phyloP scores from a whole-genome alignment of 2,888 invertebrate species.

The Cylindroiulus punctatus region DNA sequence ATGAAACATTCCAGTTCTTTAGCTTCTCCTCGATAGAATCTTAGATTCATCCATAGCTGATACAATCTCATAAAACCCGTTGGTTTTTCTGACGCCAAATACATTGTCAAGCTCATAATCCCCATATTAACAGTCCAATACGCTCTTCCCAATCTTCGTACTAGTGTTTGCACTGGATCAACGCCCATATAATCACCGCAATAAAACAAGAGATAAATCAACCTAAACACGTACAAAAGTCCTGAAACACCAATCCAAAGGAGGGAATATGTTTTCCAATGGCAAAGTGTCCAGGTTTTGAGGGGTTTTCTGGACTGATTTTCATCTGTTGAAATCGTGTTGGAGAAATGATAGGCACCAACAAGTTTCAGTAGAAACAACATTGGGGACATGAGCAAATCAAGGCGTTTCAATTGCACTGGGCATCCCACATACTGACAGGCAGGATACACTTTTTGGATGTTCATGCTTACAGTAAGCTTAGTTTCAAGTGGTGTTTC shows the following conservation, averaged over 20 bases:
- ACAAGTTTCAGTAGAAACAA: not conserved
- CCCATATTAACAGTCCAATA: not conserved
- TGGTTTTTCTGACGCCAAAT: not conserved
- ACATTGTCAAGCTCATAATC: not conserved
- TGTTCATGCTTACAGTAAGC: not conserved
- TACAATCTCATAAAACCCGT: not conserved
- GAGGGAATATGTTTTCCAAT: not conserved
- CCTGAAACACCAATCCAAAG: not conserved
- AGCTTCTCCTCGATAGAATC: not conserved
- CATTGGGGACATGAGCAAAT: not conserved
- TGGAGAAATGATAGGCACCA: not conserved
- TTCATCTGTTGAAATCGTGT: not conserved
- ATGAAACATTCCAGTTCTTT: not conserved
- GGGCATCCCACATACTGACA: not conserved
- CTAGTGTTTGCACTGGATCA: not conserved
- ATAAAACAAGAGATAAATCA: not conserved
- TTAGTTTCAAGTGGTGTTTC: too few species aligned
- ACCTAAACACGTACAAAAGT: not conserved
- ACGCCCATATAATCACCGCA: not conserved
- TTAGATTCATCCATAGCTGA: not conserved
- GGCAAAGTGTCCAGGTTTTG: not conserved
- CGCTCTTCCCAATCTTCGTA: not conserved
- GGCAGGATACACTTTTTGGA: not conserved
- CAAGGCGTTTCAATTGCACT: not conserved
- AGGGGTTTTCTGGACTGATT: not conserved